Conservation (phyloP, 2,113 vertebrate genomes). For the Propithecus coquereli region DNA sequence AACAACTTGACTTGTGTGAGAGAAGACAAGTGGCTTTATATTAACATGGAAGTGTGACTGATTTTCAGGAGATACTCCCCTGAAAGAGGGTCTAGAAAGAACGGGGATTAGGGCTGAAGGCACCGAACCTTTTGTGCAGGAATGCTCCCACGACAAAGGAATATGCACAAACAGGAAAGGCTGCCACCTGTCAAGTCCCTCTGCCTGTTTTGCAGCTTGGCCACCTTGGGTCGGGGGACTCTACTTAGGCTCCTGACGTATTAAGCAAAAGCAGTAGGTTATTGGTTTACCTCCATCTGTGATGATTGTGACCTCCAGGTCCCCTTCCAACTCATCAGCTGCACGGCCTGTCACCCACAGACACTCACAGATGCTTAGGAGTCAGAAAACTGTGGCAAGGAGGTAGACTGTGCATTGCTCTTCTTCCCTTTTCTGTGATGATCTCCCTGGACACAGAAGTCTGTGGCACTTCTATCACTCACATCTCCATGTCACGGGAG, state of each 20-base stretch:
- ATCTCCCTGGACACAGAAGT: neutral
- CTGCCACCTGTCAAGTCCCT: neutral
- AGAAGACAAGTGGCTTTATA: neutral
- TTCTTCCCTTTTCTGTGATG: neutral
- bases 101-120: neutral
- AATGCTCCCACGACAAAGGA: neutral
- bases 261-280: neutral
- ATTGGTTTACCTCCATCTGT: neutral
- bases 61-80: neutral
- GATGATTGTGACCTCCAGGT: neutral
- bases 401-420: neutral
- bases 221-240: neutral
- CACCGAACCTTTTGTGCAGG: neutral
- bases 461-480: neutral
- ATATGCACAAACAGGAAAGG: neutral
- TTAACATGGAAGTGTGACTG: neutral
- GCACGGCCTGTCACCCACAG: neutral
- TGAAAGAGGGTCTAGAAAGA: neutral
- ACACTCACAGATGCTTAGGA: neutral
- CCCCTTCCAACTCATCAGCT: neutral
- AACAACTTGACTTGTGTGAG: neutral
- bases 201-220: neutral
- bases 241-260: neutral
- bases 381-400: neutral
- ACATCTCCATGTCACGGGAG: neutral